These are phyloP conservation scores for Nebria salina DNA, from an alignment of 2,888 invertebrate genomes.

Conservation along the genomic window DNA sequence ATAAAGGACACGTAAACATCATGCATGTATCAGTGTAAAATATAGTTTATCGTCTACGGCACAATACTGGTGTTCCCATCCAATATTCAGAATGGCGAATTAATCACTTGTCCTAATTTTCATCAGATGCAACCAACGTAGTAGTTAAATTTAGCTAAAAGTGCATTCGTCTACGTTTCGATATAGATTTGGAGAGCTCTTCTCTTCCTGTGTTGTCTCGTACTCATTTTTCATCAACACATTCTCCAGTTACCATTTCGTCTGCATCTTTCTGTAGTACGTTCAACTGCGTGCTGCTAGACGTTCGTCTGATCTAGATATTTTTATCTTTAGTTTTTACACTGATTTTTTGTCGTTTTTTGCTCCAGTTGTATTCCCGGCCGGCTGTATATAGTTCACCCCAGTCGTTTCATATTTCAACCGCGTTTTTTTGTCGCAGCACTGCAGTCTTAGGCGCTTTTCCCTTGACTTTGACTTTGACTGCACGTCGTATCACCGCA, in stretches of 20 bases:
- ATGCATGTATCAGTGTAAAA: too few relatives aligned
- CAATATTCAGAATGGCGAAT: too few relatives aligned
- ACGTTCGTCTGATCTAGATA: conserved; percentile 50
- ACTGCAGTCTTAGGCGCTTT: neutral
- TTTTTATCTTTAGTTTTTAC: conserved; percentile 49
- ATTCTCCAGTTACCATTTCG: conserved; percentile 22
- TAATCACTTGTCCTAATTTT: too few relatives aligned
- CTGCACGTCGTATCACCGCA: conserved; percentile 29
- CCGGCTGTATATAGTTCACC: conserved; percentile 37
- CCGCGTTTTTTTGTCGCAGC: conserved; percentile 27
- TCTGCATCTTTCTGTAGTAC: neutral
- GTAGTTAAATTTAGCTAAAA: neutral
- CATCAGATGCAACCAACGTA: neutral
- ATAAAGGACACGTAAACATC: too few relatives aligned
- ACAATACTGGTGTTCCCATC: too few relatives aligned
- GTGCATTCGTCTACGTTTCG: neutral
- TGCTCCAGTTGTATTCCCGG: conserved; percentile 26
- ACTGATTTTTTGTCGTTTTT: conserved; percentile 47
- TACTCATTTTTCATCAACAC: conserved; percentile 30
- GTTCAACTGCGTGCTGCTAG: neutral
- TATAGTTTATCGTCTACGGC: too few relatives aligned
- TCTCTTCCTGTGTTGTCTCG: conserved; percentile 30
- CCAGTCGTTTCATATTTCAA: conserved; percentile 49
- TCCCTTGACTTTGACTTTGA: conserved; percentile 42
- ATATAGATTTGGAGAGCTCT: conserved; percentile 31